A percentile compares a stretch with the other conserved stretches of the same genome.
These are phyloP conservation scores for Epinotia brunnichana DNA, from an alignment of 2,888 invertebrate genomes.

Conservation along the genomic window DNA sequence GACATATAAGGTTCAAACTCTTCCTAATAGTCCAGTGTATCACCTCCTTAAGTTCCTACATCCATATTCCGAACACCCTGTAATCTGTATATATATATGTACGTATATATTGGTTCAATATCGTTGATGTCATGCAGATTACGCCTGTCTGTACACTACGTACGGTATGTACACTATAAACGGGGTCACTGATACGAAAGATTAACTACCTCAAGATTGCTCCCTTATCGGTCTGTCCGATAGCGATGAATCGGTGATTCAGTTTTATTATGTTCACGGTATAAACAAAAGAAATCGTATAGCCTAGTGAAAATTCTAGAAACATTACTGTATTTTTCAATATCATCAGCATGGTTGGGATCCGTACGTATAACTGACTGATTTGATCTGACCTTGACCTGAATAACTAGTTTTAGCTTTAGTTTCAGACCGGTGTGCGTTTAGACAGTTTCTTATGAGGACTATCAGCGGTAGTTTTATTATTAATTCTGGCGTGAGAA, in stretches of 20 bases:
- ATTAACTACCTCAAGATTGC: constrained; percentile 4
- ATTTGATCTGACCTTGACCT: too few species aligned
- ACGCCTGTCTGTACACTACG: background rate
- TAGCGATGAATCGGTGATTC: background rate
- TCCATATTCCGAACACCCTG: too few species aligned
- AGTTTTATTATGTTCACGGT: background rate
- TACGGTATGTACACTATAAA: background rate
- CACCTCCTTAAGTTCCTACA: too few species aligned
- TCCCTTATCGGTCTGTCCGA: constrained; percentile 18
- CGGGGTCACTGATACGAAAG: constrained; percentile 18
- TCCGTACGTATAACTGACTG: constrained; percentile 4
- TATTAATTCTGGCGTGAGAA: too few species aligned
- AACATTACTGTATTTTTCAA: background rate
- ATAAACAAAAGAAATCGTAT: constrained; percentile 5
- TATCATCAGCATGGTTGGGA: background rate
- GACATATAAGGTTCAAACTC: too few species aligned
- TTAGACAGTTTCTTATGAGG: background rate
- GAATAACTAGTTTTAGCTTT: too few species aligned
- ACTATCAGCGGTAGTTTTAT: too few species aligned
- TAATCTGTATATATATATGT: too few species aligned
- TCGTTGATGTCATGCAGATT: constrained; percentile 4
- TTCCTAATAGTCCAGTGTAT: too few species aligned
- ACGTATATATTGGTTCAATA: too few species aligned
- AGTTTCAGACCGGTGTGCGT: too few species aligned
- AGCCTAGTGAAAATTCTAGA: constrained; percentile 3